Evolutionary conservation across 2,113 vertebrate species (phyloP).

Genomic region (Dasypus novemcinctus): DNA sequence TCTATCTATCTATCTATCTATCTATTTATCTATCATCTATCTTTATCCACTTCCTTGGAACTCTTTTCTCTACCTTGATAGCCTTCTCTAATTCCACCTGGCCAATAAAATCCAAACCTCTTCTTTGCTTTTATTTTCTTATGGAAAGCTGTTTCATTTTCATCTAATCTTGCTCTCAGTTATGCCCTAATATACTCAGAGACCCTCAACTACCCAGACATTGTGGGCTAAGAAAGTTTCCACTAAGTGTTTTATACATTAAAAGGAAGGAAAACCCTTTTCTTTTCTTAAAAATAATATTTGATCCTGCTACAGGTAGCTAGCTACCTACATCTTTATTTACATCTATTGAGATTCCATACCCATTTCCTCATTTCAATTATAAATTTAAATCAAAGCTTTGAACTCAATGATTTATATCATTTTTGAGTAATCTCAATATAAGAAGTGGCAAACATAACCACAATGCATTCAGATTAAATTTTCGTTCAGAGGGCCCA

Average conservation of each 20-base stretch:
- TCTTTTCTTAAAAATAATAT: neutral
- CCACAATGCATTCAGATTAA: neutral
- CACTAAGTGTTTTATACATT: neutral
- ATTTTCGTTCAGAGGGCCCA: neutral
- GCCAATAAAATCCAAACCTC: neutral
- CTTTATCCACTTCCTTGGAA: neutral
- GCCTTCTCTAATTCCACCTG: neutral
- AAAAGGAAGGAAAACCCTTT: neutral
- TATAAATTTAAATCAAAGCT: slow-evolving; percentile 44
- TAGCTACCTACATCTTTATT: neutral
- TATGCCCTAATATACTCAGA: neutral
- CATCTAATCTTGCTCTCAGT: neutral
- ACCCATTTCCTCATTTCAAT: neutral
- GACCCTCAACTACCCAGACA: neutral
- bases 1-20: no score
- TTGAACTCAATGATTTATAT: slow-evolving; percentile 34
- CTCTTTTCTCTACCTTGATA: neutral
- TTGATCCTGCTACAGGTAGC: neutral
- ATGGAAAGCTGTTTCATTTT: neutral
- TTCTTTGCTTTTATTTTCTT: neutral
- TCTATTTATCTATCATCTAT: no score
- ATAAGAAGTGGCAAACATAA: neutral
- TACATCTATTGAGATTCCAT: neutral
- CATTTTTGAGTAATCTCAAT: slow-evolving; percentile 21
- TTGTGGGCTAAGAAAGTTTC: neutral